Base-by-base conservation (phyloP, 1,140 invertebrate genomes). In the Druon quercuslanigerum region DNA sequence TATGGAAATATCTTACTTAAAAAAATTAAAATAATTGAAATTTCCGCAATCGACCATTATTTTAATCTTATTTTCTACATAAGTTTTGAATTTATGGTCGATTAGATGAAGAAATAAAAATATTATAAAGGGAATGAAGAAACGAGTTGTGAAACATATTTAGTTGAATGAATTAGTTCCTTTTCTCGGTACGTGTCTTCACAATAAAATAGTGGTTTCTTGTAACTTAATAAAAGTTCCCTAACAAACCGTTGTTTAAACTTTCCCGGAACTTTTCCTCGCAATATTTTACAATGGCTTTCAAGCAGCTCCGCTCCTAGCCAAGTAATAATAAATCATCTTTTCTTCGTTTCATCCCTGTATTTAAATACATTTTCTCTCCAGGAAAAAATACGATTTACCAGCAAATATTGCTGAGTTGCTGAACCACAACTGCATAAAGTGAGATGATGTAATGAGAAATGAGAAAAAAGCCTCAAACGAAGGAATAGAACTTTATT, bases 281-380 rank as follows among this genome's bases (percentile, higher is more conserved):
- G 60, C 60, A 66, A 66, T 66, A 66, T 66, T 66, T 66, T 66
- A 66, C 60, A 66, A 66, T 66, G 60, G 60, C 60, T 66, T 66
- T 66, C 60, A 66, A 33, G 25, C 60, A n/a, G 60, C 14, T 40
- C n/a, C 33, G 60, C 60, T 66, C 25, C 60, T 9, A 46, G 33
- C 60, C 60, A 66, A 66, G 60, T 66, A 66, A 66, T 66, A 66
- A 66, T 66, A 66, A 66, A 66, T 66, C 60, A 66, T 66, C 60
- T 66, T 66, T 66, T 66, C 60, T 66, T 20, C 60, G 60, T 66
- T 66, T 66, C 60, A 40, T 66, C 60, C 40, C 60, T 40, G 60
- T 66, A 66, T 66, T 66, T 40, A 40, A 66, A 66, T 40, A 33
- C 60, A 66, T 66, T 66, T 66, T 40, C 60, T 66, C 25, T 66